A percentile compares a stretch with the other conserved stretches of the same genome.
Evolutionary conservation across 2,113 vertebrate species (phyloP).

Genomic region (Coptodon bakossiorum): DNA sequence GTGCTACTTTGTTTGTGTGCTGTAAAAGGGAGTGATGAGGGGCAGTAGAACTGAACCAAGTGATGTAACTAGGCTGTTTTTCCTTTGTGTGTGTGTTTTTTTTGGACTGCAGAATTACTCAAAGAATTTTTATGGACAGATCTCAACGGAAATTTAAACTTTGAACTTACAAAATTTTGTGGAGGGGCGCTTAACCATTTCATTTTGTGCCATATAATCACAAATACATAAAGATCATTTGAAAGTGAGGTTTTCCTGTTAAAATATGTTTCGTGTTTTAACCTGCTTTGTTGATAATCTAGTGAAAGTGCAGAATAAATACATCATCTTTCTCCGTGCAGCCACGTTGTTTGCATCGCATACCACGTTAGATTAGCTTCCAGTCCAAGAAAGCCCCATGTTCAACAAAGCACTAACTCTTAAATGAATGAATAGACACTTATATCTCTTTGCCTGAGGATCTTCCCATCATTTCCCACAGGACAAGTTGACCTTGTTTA

Average conservation of each 20-base stretch:
- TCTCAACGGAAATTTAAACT: background rate
- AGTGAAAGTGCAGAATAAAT: background rate
- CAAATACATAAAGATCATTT: background rate
- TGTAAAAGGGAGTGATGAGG: background rate
- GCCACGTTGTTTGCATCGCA: background rate
- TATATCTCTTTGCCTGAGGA: background rate
- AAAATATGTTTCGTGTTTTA: background rate
- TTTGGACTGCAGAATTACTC: background rate
- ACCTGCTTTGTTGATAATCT: background rate
- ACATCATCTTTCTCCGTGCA: background rate
- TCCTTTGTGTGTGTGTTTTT: background rate
- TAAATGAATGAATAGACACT: background rate
- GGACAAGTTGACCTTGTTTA: background rate
- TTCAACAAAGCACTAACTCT: background rate
- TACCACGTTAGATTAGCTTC: background rate
- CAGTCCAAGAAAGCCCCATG: background rate
- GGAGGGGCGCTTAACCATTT: accelerated
- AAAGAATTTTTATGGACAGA: background rate
- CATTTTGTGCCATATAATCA: background rate
- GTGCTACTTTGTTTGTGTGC: background rate
- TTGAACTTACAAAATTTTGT: background rate
- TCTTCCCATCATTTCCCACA: background rate
- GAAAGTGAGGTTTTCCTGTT: background rate
- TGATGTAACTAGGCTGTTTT: background rate
- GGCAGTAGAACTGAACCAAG: background rate